Base-by-base conservation (phyloP, 1,140 invertebrate genomes). In the Drosophila kanapiae region DNA sequence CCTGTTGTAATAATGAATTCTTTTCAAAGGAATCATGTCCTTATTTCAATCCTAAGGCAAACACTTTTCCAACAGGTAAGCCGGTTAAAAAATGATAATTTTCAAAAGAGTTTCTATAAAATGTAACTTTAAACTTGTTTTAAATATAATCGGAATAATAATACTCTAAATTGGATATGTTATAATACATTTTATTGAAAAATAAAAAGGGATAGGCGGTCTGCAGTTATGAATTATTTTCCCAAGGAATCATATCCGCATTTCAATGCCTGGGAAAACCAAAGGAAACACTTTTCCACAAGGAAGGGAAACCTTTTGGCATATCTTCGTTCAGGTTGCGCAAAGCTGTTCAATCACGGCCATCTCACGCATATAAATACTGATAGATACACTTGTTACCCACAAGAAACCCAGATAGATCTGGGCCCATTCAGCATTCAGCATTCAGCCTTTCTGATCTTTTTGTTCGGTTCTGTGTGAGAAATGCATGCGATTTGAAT, bases 401-500 rank as follows among this genome's bases (percentile, higher is more conserved):
- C 80, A 63, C 62, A 80, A 63, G 58, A 43, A 42, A 61, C 45
- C 23, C 18, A 49, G 59, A 51, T 16, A 54, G 53, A 23, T 54
- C 63, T 45, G 82, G 82, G 78, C 11, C 43, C 68, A 84, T 85
- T 85, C 72, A 83, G 45, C 16, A 54, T 11, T 16, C n/a, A n/a
- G n/a, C n/a, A n/a, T n/a, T n/a, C n/a, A 23, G 8, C 23, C 47
- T 33, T 68, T 64, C 45, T 64, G 31, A 57, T 60, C 29, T 31
- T 27, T 35, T 54, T 31, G 48, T 35, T 54, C 16, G 29, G 33
- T 38, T 51, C 11, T 62, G 16, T 51, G 84, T 88, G 85, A 88
- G 82, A 87, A 88, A 81, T 70, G 85, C 81, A 90, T 70, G 67
- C 78, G 69, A 88, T 91, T 88, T 88, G 65, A 90, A 90, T 88